Percentiles rank a stretch among this genome's conserved stretches.
Evolutionary conservation across 2,888 invertebrate genomes (phyloP).

Genomic region (Epinotia bilunana): DNA sequence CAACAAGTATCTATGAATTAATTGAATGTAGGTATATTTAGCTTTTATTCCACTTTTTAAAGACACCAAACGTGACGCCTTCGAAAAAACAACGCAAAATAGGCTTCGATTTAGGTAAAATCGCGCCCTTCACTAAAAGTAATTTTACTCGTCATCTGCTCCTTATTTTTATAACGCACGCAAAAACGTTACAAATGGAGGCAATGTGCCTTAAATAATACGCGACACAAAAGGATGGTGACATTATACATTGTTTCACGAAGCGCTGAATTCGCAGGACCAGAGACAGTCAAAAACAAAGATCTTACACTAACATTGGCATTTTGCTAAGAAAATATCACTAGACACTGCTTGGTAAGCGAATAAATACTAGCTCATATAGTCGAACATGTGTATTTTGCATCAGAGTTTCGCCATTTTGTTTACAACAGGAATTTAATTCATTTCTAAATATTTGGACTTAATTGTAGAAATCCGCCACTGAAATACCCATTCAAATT

Average conservation of each 20-base stretch:
- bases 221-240: slow-evolving; percentile 18
- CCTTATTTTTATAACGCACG: not conserved
- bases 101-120: not conserved
- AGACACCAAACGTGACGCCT: no score
- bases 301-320: slow-evolving; percentile 18
- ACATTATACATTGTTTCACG: slow-evolving; percentile 23
- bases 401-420: no score
- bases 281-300: slow-evolving; percentile 23
- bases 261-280: slow-evolving; percentile 27
- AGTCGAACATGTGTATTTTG: not conserved
- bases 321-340: slow-evolving; percentile 15
- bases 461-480: no score
- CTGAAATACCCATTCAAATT: no score
- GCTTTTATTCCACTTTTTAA: no score
- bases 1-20: no score
- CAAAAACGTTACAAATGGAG: slow-evolving; percentile 6
- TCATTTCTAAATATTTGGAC: no score
- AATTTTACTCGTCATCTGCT: not conserved
- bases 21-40: no score
- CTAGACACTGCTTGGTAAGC: slow-evolving; percentile 11
- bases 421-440: no score
- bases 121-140: not conserved
- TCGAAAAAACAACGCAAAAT: no score
- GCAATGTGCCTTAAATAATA: slow-evolving; percentile 31
- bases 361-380: slow-evolving; percentile 1